Evolutionary conservation across 2,113 vertebrate species (phyloP).

Genomic region (Alethe diademata): DNA sequence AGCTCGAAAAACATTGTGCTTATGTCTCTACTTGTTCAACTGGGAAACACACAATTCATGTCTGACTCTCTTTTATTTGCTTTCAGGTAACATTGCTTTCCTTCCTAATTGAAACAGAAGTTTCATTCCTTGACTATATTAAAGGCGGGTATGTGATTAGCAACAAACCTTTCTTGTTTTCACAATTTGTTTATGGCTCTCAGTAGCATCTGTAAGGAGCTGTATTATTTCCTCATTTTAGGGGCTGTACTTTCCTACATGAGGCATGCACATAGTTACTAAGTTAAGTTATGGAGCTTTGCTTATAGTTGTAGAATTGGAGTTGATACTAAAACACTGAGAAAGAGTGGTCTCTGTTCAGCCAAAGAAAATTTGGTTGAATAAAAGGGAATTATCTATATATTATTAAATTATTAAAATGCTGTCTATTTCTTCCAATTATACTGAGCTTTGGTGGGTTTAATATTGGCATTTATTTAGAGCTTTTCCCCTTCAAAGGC

Average conservation of each 20-base stretch:
- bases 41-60: slow-evolving; percentile 24
- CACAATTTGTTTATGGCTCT: not conserved
- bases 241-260: not conserved
- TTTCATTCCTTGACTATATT: slow-evolving; percentile 98
- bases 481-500: not conserved
- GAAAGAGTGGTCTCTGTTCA: not conserved
- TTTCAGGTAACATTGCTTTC: slow-evolving; percentile 95
- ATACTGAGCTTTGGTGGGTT: not conserved
- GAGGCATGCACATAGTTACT: not conserved
- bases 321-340: not conserved
- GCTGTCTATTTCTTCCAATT: not conserved
- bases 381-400: not conserved
- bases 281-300: not conserved
- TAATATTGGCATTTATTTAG: not conserved
- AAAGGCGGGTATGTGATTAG: slow-evolving; percentile 92
- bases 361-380: not conserved
- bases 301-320: not conserved
- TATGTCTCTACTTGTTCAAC: slow-evolving; percentile 10
- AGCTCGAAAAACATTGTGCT: not conserved
- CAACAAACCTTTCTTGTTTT: slow-evolving; percentile 31
- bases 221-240: not conserved
- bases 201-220: not conserved
- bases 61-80: slow-evolving; percentile 61
- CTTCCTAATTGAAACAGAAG: slow-evolving; percentile 95
- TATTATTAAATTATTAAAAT: not conserved